Base-by-base conservation (phyloP, 2,888 invertebrate species). In the Parnassius smintheus region DNA sequence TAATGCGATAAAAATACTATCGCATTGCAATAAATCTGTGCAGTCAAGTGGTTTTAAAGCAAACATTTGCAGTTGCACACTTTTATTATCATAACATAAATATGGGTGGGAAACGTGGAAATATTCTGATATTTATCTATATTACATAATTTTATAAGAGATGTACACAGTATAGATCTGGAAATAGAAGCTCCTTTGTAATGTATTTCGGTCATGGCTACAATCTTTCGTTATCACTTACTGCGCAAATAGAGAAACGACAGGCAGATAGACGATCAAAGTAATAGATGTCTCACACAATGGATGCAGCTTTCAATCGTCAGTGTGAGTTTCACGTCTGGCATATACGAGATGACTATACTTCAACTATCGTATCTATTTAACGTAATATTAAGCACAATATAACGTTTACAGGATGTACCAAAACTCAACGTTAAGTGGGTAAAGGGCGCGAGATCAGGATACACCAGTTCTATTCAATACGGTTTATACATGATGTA, bases 1-100 rank as follows among this genome's bases (percentile, higher is more conserved):
- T 4, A n/a, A 4, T 13, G 10, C 45, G 45, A 59, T 59, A 56
- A n/a, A 4, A 45, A 45, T 12, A 25, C 25, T 48, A 58, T 57
- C 54, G 62, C 42, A 9, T n/a, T 41, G 56, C 63, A 63, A 63
- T 63, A 63, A 63, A 63, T 63, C 63, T 56, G 63, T 46, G 49
- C 35, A 48, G 53, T 56, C 63, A 59, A 63, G 63, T 63, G 63
- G 55, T 22, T 49, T 46, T 52, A 56, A 59, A 59, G 46, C 42
- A 48, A 63, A 59, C 10, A 54, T 62, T 62, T 42, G 25, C 58
- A n/a, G 52, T 11, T 42, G 56, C 56, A 50, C 59, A 56, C 64
- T 56, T 59, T 52, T 46, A 52, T 51, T 56, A 56, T 59, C 59
- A 42, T n/a, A 25, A 25, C 1, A 7, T 18, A 64, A 59, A 64